Conservation (phyloP, 2,113 vertebrate genomes). For the Nerophis ophidion region DNA sequence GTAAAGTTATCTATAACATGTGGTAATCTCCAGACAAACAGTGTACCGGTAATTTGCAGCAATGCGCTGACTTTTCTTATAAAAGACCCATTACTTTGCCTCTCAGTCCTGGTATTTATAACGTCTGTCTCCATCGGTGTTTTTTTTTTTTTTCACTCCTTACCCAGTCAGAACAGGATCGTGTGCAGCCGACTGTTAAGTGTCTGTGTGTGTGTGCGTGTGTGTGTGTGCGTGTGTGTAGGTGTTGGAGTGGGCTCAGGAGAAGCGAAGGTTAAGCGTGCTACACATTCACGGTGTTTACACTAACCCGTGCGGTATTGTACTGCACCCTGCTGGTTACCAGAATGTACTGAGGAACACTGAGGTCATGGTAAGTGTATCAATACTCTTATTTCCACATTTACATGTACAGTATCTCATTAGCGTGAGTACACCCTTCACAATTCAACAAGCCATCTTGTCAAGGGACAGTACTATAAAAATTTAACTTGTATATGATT, state of each 20-base stretch:
- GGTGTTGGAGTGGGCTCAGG: slow-evolving; percentile 96
- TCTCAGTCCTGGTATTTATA: slow-evolving; percentile 70
- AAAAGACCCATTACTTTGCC: slow-evolving; percentile 32
- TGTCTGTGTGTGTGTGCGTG: slow-evolving; percentile 14
- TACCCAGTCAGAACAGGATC: slow-evolving; percentile 62
- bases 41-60: slow-evolving; percentile 2
- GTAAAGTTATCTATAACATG: slow-evolving; percentile 9
- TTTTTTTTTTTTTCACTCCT: slow-evolving; percentile 47
- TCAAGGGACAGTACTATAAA: too few relatives aligned
- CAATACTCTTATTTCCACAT: background rate
- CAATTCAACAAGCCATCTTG: too few relatives aligned
- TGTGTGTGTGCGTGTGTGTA: slow-evolving; percentile 51
- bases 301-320: slow-evolving; percentile 93
- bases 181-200: slow-evolving; percentile 56
- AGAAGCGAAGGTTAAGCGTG: slow-evolving; percentile 88
- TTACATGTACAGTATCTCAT: too few relatives aligned
- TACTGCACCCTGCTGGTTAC: slow-evolving; percentile 91
- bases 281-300: slow-evolving; percentile 93
- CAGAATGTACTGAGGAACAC: slow-evolving; percentile 94
- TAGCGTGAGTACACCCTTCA: too few relatives aligned
- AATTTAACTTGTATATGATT: too few relatives aligned
- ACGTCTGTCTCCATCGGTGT: slow-evolving; percentile 51
- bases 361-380: slow-evolving; percentile 86
- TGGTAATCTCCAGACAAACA: background rate
- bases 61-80: slow-evolving; percentile 8